Base-by-base conservation (phyloP, 1,140 invertebrate species). In the Drosophila aff. region DNA sequence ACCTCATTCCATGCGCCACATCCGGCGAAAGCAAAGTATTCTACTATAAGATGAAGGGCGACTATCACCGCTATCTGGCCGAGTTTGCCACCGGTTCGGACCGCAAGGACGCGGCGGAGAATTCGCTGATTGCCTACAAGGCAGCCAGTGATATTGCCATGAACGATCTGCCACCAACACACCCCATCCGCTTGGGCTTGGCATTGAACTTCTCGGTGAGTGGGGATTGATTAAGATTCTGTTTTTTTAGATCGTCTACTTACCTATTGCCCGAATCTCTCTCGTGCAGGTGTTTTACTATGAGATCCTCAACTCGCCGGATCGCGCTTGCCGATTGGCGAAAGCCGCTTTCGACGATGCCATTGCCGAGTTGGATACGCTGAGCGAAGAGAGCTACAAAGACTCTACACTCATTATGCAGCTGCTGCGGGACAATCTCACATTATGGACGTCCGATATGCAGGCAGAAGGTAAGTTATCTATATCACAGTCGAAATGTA, bases 361-460 rank as follows among this genome's bases (percentile, higher is more conserved):
- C 86, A 99, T 99, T 94, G 98, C 98, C 58, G 98, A 99, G 94
- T 95, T 99, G 85, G 98, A 99, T 94, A 99, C 97, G 75, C 95
- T 99, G 79, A 98, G 97, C 91, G 98, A 99, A 95, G 98, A 99
- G 94, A 98, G 97, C 93, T 99, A 99, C 95, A 99, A 99, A 95
- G 98, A 99, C 95, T 99, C 98, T 55, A 99, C 98, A 85, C 96
- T 99, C 76, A 99, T 99, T 93, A 99, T 99, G 98, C 98, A 99
- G 95, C 96, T 99, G 91, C 95, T 99, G 93, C 95, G 98, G 94
- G 98, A 99, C 95, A 99, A 99, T 95, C 96, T 99, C 78, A 99
- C 98, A 90, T 96, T 99, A 80, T 99, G 98, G 98, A 99, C 98
- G 86, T 98, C 98, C 82, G 98, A 99, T 95, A 98, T 98, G 96